Evolutionary conservation across 2,797 vertebrate species (phyloP), one percentile per base, ranked within the genome.

Genomic region (Rhinoraja longicauda): DNA sequence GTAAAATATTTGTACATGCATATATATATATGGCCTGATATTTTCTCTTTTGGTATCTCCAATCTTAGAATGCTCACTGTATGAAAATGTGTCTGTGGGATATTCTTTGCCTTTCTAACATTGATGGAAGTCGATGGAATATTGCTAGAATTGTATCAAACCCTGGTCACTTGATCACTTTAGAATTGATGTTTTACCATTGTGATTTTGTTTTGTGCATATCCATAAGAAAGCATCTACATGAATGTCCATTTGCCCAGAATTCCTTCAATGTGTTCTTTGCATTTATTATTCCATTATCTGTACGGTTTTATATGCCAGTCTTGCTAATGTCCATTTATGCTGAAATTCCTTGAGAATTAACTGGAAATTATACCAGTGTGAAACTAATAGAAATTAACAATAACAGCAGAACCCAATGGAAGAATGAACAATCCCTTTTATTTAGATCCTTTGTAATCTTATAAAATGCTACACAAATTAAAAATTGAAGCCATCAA

Each of bases 401-500:
- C 17, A 88, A 64, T 36, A 64, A 64, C 59, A 36, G 1, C 57
- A 88, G 5, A 15, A 13, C n/a, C 5, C 59, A 64, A 32, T 59
- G n/a, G 32, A 84, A 15, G 53, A 59, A 57, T 13, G 57, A 57
- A 32, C 84, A 17, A 88, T 36, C 59, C 29, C 64, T 32, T 17
- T 57, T 57, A 45, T 88, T 88, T 88, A 64, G 32, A 19, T 32
- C 29, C n/a, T 15, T 64, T 5, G 7, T 64, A 88, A 64, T 88
- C 29, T 64, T 88, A 64, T 64, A 2, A 64, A 62, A 32, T 62
- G 59, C 32, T 19, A 19, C n/a, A n/a, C 62, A 88, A 62, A 86
- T 62, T 86, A n/a, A 88, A 88, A 62, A 64, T 59, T 64, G 59
- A 88, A 88, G 15, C 59, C 57, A 62, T 32, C 59, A 88, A 88